Percentiles rank a stretch among this genome's conserved stretches.
Evolutionary conservation across 2,888 invertebrate genomes (phyloP).

Genomic region (Cyclophora punctaria): DNA sequence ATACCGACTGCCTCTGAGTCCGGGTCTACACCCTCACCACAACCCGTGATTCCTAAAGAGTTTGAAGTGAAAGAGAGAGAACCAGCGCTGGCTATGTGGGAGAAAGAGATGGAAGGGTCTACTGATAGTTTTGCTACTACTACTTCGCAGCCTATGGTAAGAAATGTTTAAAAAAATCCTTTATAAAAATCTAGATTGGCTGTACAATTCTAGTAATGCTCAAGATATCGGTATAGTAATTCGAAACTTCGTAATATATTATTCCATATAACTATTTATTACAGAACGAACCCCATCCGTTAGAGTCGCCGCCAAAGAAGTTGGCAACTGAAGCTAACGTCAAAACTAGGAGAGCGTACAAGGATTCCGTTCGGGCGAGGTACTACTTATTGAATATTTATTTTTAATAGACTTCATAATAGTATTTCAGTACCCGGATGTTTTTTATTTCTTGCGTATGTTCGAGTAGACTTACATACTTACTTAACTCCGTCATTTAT

Average conservation of each 20-base stretch:
- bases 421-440: too few species aligned
- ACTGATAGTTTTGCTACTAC: slow-evolving; percentile 36
- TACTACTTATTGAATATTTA: slow-evolving; percentile 11
- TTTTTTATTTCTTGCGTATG: too few species aligned
- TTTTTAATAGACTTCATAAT: too few species aligned
- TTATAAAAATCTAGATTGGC: not conserved
- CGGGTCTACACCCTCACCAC: slow-evolving; percentile 43
- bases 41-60: slow-evolving; percentile 3
- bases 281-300: slow-evolving; percentile 35
- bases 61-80: slow-evolving; percentile 22
- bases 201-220: too few species aligned
- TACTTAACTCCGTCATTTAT: too few species aligned
- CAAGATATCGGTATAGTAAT: too few species aligned
- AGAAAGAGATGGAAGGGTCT: slow-evolving; percentile 27
- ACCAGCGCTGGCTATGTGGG: slow-evolving; percentile 13
- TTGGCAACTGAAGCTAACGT: slow-evolving; percentile 39
- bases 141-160: slow-evolving; percentile 38
- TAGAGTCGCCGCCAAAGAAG: slow-evolving; percentile 58
- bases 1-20: slow-evolving; percentile 57
- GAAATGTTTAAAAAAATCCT: slow-evolving; percentile 6
- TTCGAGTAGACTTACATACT: too few species aligned
- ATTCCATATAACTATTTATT: slow-evolving; percentile 7
- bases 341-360: slow-evolving; percentile 39
- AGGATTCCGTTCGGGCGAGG: slow-evolving; percentile 59
- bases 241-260: too few species aligned